A percentile compares a stretch with the other conserved stretches of the same genome.
phyloP scores from a whole-genome alignment of 1,140 invertebrate genomes.

The Leptopilina boulardi region DNA sequence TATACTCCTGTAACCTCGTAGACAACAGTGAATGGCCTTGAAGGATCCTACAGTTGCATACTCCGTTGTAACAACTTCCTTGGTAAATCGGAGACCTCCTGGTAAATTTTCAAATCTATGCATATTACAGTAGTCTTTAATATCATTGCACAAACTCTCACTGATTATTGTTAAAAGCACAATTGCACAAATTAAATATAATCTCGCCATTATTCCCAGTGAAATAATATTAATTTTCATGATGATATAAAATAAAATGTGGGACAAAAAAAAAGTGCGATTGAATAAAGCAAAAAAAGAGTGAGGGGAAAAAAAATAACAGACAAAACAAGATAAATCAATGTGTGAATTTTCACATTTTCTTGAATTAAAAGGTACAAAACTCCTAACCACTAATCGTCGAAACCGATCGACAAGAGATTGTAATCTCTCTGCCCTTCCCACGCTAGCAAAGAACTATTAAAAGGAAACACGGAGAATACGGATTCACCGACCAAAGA shows the following conservation, averaged over 20 bases:
- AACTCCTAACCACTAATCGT: slow-evolving; percentile 18
- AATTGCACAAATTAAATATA: slow-evolving; percentile 34
- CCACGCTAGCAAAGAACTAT: slow-evolving; percentile 30
- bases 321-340: not conserved
- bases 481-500: slow-evolving; percentile 1
- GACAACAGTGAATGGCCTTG: slow-evolving; percentile 86
- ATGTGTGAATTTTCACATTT: not conserved
- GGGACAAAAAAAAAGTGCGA: slow-evolving; percentile 28
- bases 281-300: not conserved
- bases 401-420: not conserved
- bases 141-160: slow-evolving; percentile 60
- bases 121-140: slow-evolving; percentile 72
- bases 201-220: slow-evolving; percentile 12
- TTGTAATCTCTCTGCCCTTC: slow-evolving; percentile 38
- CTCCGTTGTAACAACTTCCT: slow-evolving; percentile 81
- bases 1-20: slow-evolving; percentile 84
- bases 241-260: not conserved
- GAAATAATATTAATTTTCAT: not conserved
- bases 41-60: slow-evolving; percentile 82
- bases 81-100: slow-evolving; percentile 80
- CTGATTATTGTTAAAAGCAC: slow-evolving; percentile 42
- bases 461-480: not conserved
- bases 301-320: not conserved
- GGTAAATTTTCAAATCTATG: slow-evolving; percentile 69
- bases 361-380: slow-evolving; percentile 15